These are phyloP conservation scores for Vandiemenella viatica DNA, from an alignment of 2,888 invertebrate genomes.

Conservation along the genomic window DNA sequence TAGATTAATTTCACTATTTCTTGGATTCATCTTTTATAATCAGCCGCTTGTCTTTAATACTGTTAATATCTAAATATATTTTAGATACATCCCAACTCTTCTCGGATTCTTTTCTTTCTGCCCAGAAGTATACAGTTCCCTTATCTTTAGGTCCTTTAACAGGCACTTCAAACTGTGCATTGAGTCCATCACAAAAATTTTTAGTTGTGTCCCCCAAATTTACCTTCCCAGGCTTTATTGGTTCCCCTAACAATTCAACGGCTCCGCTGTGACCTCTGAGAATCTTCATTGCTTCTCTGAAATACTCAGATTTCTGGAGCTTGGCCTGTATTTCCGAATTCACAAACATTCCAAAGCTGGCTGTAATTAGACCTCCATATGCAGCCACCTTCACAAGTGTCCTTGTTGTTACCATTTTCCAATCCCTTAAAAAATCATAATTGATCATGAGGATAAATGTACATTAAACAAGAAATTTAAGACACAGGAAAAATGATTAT, in stretches of 20 bases:
- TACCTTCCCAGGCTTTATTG: conserved; percentile 47
- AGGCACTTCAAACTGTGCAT: conserved; percentile 46
- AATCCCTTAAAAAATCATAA: too few species aligned
- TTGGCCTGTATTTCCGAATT: conserved; percentile 38
- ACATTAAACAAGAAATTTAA: too few species aligned
- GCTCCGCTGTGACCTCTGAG: conserved; percentile 43
- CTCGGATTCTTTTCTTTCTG: conserved; percentile 29
- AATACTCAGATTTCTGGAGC: conserved; percentile 41
- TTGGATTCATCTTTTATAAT: too few species aligned
- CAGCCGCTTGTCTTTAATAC: background rate
- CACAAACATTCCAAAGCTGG: conserved; percentile 35
- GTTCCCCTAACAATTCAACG: conserved; percentile 51
- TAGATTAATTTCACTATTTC: too few species aligned
- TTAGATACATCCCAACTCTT: conserved; percentile 39
- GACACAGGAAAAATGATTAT: too few species aligned
- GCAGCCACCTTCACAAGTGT: conserved; percentile 47
- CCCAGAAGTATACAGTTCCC: conserved; percentile 48
- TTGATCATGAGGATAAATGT: too few species aligned
- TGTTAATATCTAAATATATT: background rate
- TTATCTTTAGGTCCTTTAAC: conserved; percentile 49
- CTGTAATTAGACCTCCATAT: conserved; percentile 43
- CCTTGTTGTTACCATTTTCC: conserved; percentile 33
- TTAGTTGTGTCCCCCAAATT: conserved; percentile 34
- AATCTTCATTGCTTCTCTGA: conserved; percentile 43
- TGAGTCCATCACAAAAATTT: conserved; percentile 35